A percentile compares a stretch with the other conserved stretches of the same genome.
Evolutionary conservation across 2,113 vertebrate species (phyloP).

Genomic region (Ailuropoda melanoleuca): DNA sequence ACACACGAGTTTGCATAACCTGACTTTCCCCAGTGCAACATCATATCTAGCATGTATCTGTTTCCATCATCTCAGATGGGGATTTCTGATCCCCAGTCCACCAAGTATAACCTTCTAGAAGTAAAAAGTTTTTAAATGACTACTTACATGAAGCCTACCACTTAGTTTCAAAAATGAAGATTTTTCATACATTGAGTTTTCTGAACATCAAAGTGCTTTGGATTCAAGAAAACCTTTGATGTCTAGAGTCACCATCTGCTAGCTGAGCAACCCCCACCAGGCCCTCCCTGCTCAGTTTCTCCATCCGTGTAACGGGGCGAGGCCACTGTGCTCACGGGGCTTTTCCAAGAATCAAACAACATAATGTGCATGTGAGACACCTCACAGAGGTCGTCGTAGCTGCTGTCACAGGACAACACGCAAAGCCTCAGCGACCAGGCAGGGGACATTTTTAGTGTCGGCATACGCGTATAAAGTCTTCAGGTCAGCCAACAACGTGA

Average conservation of each 20-base stretch:
- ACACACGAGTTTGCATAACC: accelerated
- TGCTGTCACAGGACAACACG: accelerated
- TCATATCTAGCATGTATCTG: neutral
- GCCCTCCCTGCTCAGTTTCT: accelerated
- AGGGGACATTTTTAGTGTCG: neutral
- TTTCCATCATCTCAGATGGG: accelerated
- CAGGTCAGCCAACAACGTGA: neutral
- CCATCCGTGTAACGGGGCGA: accelerated
- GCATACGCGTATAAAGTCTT: accelerated
- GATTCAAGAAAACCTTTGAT: neutral
- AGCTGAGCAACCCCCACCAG: accelerated
- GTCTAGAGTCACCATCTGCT: accelerated
- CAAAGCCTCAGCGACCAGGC: too few species aligned
- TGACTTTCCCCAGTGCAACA: accelerated
- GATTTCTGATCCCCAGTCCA: neutral
- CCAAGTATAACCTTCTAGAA: neutral
- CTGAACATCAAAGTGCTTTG: neutral
- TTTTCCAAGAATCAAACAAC: neutral
- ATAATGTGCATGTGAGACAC: accelerated
- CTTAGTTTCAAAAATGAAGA: neutral
- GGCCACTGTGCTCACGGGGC: neutral
- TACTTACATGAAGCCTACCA: neutral
- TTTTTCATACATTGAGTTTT: neutral
- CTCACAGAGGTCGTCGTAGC: accelerated
- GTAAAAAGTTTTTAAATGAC: neutral